Conservation (phyloP, 23 tunicate genomes). For the Aplidium turbinatum region DNA sequence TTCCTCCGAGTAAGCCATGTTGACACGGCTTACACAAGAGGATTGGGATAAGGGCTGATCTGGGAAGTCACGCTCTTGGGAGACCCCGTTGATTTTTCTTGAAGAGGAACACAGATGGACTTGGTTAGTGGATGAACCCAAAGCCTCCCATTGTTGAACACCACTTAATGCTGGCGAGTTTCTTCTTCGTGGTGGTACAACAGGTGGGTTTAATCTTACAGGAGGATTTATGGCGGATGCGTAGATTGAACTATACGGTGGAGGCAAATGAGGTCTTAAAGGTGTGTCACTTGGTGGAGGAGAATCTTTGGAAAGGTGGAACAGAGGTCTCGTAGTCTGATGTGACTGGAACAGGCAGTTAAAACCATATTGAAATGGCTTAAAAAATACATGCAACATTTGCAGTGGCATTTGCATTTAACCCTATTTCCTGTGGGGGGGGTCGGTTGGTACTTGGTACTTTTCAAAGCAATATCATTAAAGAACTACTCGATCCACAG, state of each 20-base stretch:
- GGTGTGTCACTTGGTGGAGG: constrained; percentile 20
- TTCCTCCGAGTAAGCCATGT: background rate
- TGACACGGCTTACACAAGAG: constrained; percentile 19
- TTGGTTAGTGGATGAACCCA: constrained; percentile 61
- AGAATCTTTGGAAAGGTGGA: constrained; percentile 54
- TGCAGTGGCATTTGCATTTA: too few species aligned
- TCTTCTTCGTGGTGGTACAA: constrained; percentile 94
- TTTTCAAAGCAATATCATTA: too few species aligned
- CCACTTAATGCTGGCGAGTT: constrained; percentile 50
- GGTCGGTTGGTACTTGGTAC: too few species aligned
- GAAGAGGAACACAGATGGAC: constrained; percentile 60
- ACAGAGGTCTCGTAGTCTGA: constrained; percentile 26
- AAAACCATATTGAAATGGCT: constrained; percentile 75
- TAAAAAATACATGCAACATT: too few species aligned
- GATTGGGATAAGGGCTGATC: constrained; percentile 34
- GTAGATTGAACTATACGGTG: constrained; percentile 27
- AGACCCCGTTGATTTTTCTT: constrained; percentile 39
- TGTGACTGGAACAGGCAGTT: constrained; percentile 13
- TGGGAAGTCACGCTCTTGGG: constrained; percentile 19
- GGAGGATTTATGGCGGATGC: constrained; percentile 5
- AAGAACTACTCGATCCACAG: too few species aligned
- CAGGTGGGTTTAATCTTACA: constrained; percentile 63
- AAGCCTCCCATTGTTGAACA: constrained; percentile 16
- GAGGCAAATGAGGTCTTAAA: constrained; percentile 57
- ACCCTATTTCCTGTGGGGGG: too few species aligned